phyloP scores from a whole-genome alignment of 2,888 invertebrate genomes.

The Chaitophorus viminalis region DNA sequence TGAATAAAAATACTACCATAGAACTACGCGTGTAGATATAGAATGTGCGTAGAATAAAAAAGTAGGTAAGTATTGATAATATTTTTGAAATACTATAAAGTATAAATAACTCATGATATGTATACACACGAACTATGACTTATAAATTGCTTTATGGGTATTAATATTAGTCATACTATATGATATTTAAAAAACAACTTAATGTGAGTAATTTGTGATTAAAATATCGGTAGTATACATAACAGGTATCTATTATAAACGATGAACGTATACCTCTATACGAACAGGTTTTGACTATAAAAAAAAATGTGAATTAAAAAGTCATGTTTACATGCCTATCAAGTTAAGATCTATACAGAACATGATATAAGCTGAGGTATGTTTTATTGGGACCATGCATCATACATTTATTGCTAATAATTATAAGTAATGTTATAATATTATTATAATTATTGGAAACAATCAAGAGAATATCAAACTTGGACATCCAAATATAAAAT shows the following conservation, averaged over 20 bases:
- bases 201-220: not conserved
- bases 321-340: not conserved
- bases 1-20: too few relatives aligned
- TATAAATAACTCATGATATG: not conserved
- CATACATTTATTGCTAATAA: not conserved
- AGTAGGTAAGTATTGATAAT: too few relatives aligned
- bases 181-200: not conserved
- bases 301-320: not conserved
- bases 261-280: not conserved
- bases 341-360: not conserved
- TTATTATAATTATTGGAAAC: too few relatives aligned
- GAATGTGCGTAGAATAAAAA: too few relatives aligned
- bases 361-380: not conserved
- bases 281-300: not conserved
- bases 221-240: not conserved
- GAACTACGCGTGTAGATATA: too few relatives aligned
- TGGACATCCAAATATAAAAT: too few relatives aligned
- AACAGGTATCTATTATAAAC: not conserved
- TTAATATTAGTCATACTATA: not conserved
- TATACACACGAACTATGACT: not conserved
- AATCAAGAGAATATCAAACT: too few relatives aligned
- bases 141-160: not conserved
- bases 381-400: not conserved
- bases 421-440: too few relatives aligned
- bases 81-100: not conserved